Evolutionary conservation across 2,797 vertebrate genomes (phyloP).

Genomic region (Brachyrhaphis roseni): DNA sequence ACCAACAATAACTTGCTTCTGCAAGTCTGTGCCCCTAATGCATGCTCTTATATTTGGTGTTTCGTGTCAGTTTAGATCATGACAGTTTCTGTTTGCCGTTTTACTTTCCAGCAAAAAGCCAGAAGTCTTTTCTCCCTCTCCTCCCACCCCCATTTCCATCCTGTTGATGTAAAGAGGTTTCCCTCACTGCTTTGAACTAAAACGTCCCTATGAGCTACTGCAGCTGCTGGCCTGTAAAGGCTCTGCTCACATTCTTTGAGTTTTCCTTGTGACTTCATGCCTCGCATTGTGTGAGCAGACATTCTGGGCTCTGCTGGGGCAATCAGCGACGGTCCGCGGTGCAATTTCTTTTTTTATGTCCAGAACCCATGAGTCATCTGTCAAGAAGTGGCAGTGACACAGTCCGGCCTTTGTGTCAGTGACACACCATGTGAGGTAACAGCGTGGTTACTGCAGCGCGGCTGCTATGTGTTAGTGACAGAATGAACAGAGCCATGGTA

Average conservation of each 20-base stretch:
- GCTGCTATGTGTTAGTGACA: conserved; percentile 21
- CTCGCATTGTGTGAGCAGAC: conserved; percentile 75
- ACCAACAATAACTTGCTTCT: background rate
- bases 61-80: background rate
- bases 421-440: conserved; percentile 54
- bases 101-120: background rate
- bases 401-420: conserved; percentile 77
- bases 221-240: conserved; percentile 70
- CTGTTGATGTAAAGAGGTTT: conserved; percentile 62
- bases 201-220: conserved; percentile 52
- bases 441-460: conserved; percentile 38
- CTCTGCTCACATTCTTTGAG: conserved; percentile 62
- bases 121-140: background rate
- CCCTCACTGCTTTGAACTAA: conserved; percentile 60
- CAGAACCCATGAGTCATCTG: conserved; percentile 74
- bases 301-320: conserved; percentile 73
- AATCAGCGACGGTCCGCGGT: conserved; percentile 74
- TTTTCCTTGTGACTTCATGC: conserved; percentile 68
- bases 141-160: conserved; percentile 29
- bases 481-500: conserved; percentile 19
- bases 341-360: conserved; percentile 40
- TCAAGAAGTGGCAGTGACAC: conserved; percentile 79
- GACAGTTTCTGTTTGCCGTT: background rate
- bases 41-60: background rate
- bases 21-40: background rate